These are phyloP conservation scores for Parelbella ahira DNA, from an alignment of 2,888 invertebrate species.

Conservation along the genomic window DNA sequence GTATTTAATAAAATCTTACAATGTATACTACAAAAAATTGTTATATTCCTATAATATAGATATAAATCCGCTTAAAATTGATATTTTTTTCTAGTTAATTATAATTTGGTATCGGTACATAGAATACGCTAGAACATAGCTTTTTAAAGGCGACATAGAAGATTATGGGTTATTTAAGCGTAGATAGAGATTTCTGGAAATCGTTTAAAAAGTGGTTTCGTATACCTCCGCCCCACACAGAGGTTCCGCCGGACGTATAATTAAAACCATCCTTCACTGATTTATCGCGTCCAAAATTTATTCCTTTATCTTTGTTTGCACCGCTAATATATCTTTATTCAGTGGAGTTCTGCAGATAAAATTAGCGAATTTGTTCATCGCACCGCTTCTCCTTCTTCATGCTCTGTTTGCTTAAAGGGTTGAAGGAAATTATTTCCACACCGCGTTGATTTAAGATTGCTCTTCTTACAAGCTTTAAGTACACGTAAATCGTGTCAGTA, in stretches of 20 bases:
- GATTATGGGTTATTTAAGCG: too few relatives aligned
- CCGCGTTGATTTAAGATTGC: conserved; percentile 13
- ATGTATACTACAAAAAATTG: too few relatives aligned
- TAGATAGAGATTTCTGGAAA: too few relatives aligned
- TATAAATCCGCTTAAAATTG: too few relatives aligned
- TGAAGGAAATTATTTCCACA: conserved; percentile 41
- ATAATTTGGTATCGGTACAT: too few relatives aligned
- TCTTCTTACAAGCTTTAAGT: conserved; percentile 5
- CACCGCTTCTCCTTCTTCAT: conserved; percentile 42
- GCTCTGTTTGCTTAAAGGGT: conserved; percentile 58
- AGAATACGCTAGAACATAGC: too few relatives aligned
- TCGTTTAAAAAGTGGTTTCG: conserved; percentile 15
- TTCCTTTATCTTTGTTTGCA: conserved; percentile 75
- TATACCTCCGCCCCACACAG: conserved; percentile 37
- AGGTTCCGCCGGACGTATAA: conserved; percentile 62
- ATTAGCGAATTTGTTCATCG: conserved; percentile 71
- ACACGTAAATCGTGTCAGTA: too few relatives aligned
- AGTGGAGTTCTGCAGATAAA: conserved; percentile 57
- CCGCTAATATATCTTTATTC: conserved; percentile 79
- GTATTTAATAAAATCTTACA: too few relatives aligned
- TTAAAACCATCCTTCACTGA: conserved; percentile 78
- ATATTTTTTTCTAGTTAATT: too few relatives aligned
- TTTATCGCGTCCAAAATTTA: conserved; percentile 77
- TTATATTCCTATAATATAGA: too few relatives aligned
- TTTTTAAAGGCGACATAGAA: too few relatives aligned